These are phyloP conservation scores for Phataginus tetradactyla DNA, from an alignment of 2,797 vertebrate species.

Conservation along the genomic window DNA sequence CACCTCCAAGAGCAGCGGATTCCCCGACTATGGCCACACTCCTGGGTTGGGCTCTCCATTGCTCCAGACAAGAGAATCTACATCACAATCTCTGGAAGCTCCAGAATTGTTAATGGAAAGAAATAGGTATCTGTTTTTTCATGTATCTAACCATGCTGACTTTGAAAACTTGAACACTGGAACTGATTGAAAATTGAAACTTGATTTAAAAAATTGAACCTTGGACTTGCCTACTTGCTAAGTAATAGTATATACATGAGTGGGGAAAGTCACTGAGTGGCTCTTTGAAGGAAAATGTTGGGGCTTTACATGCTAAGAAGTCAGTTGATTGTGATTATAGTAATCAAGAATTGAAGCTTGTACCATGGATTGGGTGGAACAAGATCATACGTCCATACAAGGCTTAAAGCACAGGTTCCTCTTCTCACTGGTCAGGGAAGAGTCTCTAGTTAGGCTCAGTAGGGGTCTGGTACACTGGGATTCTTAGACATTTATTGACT, in stretches of 20 bases:
- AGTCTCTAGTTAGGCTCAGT: background rate
- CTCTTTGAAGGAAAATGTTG: background rate
- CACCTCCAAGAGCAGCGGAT: background rate
- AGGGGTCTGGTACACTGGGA: background rate
- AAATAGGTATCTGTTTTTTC: too few relatives aligned
- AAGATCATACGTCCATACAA: background rate
- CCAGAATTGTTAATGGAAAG: background rate
- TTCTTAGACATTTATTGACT: background rate
- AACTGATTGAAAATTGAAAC: too few relatives aligned
- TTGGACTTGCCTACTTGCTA: background rate
- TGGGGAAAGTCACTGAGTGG: background rate
- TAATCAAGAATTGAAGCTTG: background rate
- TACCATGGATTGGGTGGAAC: background rate
- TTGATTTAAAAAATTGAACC: background rate
- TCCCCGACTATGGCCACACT: background rate
- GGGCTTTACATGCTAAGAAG: background rate
- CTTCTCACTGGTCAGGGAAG: background rate
- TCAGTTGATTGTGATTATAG: background rate
- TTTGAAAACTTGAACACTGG: too few relatives aligned
- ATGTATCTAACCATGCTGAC: too few relatives aligned
- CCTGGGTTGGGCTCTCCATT: background rate
- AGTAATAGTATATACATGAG: background rate
- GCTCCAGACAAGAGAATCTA: background rate
- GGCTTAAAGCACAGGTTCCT: background rate
- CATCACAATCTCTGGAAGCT: background rate